Base-by-base conservation (phyloP, 2,888 invertebrate species). In the Dicyrtomina minuta region DNA sequence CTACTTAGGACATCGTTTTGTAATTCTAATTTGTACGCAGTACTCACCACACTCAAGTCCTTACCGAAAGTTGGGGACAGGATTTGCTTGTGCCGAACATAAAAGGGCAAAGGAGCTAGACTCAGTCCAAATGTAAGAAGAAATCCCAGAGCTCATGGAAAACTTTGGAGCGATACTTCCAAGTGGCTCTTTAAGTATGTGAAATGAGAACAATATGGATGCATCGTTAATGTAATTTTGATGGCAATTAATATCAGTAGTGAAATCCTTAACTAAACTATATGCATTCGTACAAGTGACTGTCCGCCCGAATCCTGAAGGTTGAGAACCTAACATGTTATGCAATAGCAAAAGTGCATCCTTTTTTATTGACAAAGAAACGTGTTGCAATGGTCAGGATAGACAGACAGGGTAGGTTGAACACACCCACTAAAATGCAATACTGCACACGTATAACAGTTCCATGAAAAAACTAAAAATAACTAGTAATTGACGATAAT, bases 131-230 rank as follows among this genome's bases (percentile, higher is more conserved):
- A 60, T 68, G 26, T 64, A 70, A 12, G 70, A 58, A n/a, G 59
- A 60, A 24, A 64, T 58, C 26, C 64, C 66, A 13, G 65, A 66
- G 27, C 43, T 46, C 41, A 72, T 81, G 4, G 86, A 85, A 74
- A 89, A 86, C 82, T 88, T 89, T 75, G 90, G 89, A 76, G 87
- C 85, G 74, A 89, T 88, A 81, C 88, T 88, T 83, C 89, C 89
- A 84, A 90, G 87, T 79, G 91, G 91, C 85, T 91, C 89, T 59
- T 13, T 26, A n/a, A n/a, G n/a, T n/a, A 26, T 56, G 15, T 51
- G 8, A 51, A n/a, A n/a, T n/a, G n/a, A n/a, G n/a, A n/a, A n/a
- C n/a, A n/a, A n/a, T n/a, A n/a, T n/a, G n/a, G 22, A 20, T 33
- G 2, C 17, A 51, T 17, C 12, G 17, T 22, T 17, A 20, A 51